phyloP scores from a whole-genome alignment of 2,888 invertebrate genomes.

The Lasioglossum calceatum region DNA sequence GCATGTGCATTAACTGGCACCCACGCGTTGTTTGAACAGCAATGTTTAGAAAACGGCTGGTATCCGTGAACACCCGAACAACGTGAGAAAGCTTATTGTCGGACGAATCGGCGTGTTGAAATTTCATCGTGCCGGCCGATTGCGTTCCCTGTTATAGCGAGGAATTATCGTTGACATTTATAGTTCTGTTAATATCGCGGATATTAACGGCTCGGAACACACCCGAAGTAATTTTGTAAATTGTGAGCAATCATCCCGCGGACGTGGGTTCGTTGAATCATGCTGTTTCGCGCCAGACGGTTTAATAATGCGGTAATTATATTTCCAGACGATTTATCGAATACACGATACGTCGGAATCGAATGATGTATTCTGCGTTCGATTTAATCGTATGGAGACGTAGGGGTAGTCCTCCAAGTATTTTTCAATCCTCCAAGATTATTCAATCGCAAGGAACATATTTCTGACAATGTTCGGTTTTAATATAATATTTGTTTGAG shows the following conservation, averaged over 20 bases:
- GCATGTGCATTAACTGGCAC: slow-evolving; percentile 27
- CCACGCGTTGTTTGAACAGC: slow-evolving; percentile 5
- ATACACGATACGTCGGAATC: neutral
- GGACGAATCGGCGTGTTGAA: neutral
- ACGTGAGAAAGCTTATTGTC: slow-evolving; percentile 30
- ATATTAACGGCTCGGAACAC: neutral
- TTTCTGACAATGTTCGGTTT: neutral
- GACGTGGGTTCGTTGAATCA: neutral
- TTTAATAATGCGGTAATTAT: neutral
- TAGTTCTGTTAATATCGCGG: neutral
- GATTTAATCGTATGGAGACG: neutral
- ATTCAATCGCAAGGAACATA: neutral
- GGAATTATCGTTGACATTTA: slow-evolving; percentile 8
- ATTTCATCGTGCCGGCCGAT: neutral
- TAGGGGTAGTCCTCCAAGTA: neutral
- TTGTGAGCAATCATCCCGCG: slow-evolving; percentile 1
- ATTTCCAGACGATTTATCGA: neutral
- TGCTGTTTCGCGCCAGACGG: neutral
- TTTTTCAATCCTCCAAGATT: neutral
- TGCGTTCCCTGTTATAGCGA: neutral
- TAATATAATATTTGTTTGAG: neutral
- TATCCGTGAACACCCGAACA: neutral
- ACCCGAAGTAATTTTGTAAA: slow-evolving; percentile 14
- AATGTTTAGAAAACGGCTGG: slow-evolving; percentile 3
- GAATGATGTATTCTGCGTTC: neutral